Conservation (phyloP, 2,113 vertebrate species). For the Dasyornis broadbenti region DNA sequence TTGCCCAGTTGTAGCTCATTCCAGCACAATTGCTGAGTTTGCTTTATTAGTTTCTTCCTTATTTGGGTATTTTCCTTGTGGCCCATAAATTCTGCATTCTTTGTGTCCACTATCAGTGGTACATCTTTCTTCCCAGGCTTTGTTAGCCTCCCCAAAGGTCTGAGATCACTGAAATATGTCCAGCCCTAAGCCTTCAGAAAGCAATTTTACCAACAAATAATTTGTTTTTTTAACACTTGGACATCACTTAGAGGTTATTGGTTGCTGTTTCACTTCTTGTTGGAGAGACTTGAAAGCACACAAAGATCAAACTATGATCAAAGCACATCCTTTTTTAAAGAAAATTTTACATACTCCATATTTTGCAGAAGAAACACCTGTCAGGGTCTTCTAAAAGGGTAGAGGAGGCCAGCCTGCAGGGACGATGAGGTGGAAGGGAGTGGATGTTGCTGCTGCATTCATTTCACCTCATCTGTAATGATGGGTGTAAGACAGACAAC, state of each 20-base stretch:
- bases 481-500: not conserved
- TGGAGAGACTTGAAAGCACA: not conserved
- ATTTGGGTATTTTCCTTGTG: not conserved
- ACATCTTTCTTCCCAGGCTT: not conserved
- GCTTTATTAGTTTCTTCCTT: not conserved
- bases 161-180: not conserved
- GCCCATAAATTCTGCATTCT: not conserved
- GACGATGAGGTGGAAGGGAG: not conserved
- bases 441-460: not conserved
- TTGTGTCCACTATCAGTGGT: not conserved
- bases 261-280: not conserved
- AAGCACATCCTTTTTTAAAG: not conserved
- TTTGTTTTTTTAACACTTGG: not conserved
- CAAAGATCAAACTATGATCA: not conserved
- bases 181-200: not conserved
- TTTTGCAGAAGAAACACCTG: not conserved
- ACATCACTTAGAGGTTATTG: not conserved
- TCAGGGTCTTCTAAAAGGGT: not conserved
- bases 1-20: not conserved
- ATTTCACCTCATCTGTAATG: not conserved
- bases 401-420: not conserved
- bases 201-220: not conserved
- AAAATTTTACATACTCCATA: accelerated
- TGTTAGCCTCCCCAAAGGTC: not conserved
- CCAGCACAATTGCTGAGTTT: not conserved